These are phyloP conservation scores for Luffia ferchaultella DNA, from an alignment of 2,888 invertebrate genomes.

Conservation along the genomic window DNA sequence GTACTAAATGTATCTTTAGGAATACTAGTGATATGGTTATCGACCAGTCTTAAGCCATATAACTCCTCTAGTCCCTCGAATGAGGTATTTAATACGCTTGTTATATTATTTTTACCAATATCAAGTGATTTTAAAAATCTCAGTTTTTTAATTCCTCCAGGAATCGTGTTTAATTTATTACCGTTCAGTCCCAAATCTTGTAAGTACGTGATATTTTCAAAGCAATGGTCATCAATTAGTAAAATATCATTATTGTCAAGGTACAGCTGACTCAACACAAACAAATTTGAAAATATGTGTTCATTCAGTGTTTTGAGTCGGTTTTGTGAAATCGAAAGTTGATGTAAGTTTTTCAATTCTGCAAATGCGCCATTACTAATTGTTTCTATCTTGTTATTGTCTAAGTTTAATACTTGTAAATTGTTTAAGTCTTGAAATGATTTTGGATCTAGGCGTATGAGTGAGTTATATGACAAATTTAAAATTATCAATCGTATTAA, in stretches of 20 bases:
- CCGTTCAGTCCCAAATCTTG: slow-evolving; percentile 81
- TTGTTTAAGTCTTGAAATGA: slow-evolving; percentile 79
- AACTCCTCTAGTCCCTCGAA: slow-evolving; percentile 79
- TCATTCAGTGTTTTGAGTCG: slow-evolving; percentile 72
- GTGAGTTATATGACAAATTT: slow-evolving; percentile 75
- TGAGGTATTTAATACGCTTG: slow-evolving; percentile 73
- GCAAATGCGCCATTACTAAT: slow-evolving; percentile 78
- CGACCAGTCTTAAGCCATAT: slow-evolving; percentile 78
- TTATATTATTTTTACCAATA: slow-evolving; percentile 81
- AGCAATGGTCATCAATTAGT: slow-evolving; percentile 71
- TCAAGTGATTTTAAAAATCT: slow-evolving; percentile 78
- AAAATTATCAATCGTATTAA: slow-evolving; percentile 76
- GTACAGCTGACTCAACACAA: slow-evolving; percentile 75
- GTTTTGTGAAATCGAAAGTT: slow-evolving; percentile 77
- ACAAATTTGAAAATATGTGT: slow-evolving; percentile 75
- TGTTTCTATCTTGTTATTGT: slow-evolving; percentile 74
- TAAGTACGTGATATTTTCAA: slow-evolving; percentile 79
- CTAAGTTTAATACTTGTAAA: slow-evolving; percentile 77
- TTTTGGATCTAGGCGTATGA: slow-evolving; percentile 74
- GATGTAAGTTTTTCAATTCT: slow-evolving; percentile 78
- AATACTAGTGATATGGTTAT: slow-evolving; percentile 78
- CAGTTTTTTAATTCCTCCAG: slow-evolving; percentile 72
- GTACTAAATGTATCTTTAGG: slow-evolving; percentile 78
- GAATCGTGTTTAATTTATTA: slow-evolving; percentile 72
- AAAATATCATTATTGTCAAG: slow-evolving; percentile 77